Percentiles rank a stretch among this genome's conserved stretches.
phyloP scores from a whole-genome alignment of 2,113 vertebrate genomes.

The Sylvietta virens region DNA sequence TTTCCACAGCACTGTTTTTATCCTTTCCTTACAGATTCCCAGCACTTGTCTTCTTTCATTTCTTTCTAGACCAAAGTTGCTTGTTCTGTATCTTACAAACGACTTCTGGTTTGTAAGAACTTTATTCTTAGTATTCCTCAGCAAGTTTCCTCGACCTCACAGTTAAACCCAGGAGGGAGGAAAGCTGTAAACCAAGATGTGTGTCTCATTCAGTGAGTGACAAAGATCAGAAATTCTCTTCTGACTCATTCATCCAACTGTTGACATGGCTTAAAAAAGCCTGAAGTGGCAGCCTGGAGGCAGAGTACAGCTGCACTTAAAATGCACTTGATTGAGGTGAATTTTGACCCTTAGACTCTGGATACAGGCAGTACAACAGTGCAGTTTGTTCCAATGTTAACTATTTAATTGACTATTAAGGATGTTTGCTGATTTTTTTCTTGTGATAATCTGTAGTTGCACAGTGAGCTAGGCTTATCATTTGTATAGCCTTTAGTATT shows the following conservation, averaged over 20 bases:
- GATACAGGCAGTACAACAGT: background rate
- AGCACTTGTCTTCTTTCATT: background rate
- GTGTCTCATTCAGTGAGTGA: conserved; percentile 4
- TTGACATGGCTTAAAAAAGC: conserved; percentile 4
- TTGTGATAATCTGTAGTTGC: background rate
- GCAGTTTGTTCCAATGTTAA: conserved; percentile 9
- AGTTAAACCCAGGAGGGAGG: background rate
- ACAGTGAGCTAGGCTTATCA: background rate
- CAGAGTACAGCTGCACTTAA: background rate
- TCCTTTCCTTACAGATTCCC: background rate
- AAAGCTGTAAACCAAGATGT: background rate
- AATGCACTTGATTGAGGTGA: background rate
- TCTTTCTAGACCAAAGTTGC: background rate
- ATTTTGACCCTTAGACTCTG: conserved; percentile 67
- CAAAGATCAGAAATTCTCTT: conserved; percentile 39
- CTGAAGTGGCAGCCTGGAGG: background rate
- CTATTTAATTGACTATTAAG: conserved; percentile 3
- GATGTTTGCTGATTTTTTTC: background rate
- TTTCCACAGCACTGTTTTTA: background rate
- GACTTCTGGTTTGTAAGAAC: background rate
- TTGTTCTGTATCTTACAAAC: background rate
- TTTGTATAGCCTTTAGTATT: background rate
- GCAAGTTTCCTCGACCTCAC: background rate
- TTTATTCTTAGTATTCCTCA: background rate
- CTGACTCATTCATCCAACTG: conserved; percentile 33